Conservation (phyloP, 2,797 vertebrate species). For the Gouania willdenowi region DNA sequence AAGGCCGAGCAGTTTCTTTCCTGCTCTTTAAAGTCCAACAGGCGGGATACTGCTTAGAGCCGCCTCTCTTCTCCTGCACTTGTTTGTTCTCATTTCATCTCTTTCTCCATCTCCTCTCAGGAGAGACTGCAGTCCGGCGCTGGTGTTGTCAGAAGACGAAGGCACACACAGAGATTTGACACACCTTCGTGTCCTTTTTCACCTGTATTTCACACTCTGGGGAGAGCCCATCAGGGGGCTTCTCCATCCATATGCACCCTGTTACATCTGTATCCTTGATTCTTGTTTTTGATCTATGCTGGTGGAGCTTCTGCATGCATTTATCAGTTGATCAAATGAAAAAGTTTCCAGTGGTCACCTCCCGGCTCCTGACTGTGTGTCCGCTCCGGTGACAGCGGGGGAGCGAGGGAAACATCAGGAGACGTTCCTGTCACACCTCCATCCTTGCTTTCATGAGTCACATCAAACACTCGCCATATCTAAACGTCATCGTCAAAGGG, state of each 20-base stretch:
- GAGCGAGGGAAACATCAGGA: slow-evolving; percentile 68
- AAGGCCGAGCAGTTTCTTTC: slow-evolving; percentile 41
- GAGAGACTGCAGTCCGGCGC: slow-evolving; percentile 23
- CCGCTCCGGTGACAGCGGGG: slow-evolving; percentile 51
- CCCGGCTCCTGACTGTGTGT: slow-evolving; percentile 52
- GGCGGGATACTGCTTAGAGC: slow-evolving; percentile 51
- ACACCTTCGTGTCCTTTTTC: slow-evolving; percentile 31
- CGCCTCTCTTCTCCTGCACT: slow-evolving; percentile 46
- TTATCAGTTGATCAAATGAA: slow-evolving; percentile 65
- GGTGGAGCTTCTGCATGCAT: slow-evolving; percentile 20
- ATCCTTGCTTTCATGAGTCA: slow-evolving; percentile 63
- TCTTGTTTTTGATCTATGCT: slow-evolving; percentile 43
- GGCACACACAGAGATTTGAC: slow-evolving; percentile 31
- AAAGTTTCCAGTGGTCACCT: slow-evolving; percentile 63
- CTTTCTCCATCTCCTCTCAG: slow-evolving; percentile 25
- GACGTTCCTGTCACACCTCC: slow-evolving; percentile 65
- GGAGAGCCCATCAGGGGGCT: slow-evolving; percentile 31
- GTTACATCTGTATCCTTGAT: slow-evolving; percentile 35
- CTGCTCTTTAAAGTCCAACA: slow-evolving; percentile 54
- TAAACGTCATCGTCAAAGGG: slow-evolving; percentile 55
- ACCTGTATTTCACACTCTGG: slow-evolving; percentile 20
- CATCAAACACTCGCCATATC: slow-evolving; percentile 66
- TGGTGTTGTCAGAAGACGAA: slow-evolving; percentile 32
- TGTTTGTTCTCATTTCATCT: slow-evolving; percentile 57
- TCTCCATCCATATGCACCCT: slow-evolving; percentile 47